These are phyloP conservation scores for Pitta sordida DNA, from an alignment of 2,113 vertebrate genomes.

Conservation along the genomic window DNA sequence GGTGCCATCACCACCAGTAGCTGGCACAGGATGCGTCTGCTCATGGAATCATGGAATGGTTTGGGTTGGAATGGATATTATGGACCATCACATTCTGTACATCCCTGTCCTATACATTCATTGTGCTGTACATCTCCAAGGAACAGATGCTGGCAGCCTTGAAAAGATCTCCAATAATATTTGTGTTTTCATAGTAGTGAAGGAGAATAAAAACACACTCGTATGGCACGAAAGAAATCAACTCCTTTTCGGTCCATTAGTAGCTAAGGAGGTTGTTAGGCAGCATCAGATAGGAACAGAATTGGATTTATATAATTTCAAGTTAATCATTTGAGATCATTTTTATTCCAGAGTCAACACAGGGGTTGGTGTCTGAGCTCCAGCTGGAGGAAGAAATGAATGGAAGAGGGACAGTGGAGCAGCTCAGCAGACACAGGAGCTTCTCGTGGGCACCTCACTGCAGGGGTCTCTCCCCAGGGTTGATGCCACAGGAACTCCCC, in stretches of 20 bases:
- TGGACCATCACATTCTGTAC: no score
- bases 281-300: background rate
- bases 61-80: background rate
- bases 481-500: background rate
- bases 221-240: background rate
- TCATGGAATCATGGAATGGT: background rate
- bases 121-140: background rate
- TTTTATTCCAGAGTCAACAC: background rate
- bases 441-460: rapidly evolving
- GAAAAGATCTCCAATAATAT: background rate
- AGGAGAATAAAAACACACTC: background rate
- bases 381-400: background rate
- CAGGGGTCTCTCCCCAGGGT: background rate
- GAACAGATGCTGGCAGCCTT: background rate
- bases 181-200: background rate
- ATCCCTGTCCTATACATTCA: no score
- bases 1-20: rapidly evolving
- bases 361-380: background rate
- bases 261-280: background rate
- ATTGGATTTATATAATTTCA: background rate
- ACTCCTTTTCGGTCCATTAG: background rate
- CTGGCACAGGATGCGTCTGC: rapidly evolving
- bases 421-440: rapidly evolving
- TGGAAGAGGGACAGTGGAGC: background rate
- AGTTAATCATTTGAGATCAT: background rate